These are phyloP conservation scores for Stomatorhinus walkeri DNA, from an alignment of 2,797 vertebrate species.

Conservation along the genomic window DNA sequence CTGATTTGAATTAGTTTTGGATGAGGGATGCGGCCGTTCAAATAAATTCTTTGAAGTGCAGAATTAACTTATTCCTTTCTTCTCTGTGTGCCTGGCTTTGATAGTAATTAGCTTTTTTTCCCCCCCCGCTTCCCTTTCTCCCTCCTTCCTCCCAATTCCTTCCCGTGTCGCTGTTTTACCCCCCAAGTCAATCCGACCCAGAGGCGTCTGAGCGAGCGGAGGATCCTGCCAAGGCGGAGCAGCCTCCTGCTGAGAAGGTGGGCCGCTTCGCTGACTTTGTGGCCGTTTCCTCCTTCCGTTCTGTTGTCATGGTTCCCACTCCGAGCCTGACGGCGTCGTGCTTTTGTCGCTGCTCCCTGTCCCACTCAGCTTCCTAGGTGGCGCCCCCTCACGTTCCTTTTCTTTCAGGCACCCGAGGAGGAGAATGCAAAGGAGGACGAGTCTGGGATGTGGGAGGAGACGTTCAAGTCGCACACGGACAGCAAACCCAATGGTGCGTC, in stretches of 20 bases:
- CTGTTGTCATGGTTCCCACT: not conserved
- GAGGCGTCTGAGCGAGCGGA: conserved; percentile 29
- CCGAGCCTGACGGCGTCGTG: not conserved
- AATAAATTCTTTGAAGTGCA: not conserved
- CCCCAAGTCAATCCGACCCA: conserved; percentile 29
- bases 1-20: not conserved
- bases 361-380: not conserved
- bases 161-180: not conserved
- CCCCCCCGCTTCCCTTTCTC: not conserved
- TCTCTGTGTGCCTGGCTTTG: not conserved
- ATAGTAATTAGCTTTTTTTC: not conserved
- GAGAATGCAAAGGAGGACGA: conserved; percentile 62
- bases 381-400: not conserved
- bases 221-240: conserved; percentile 14
- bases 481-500: conserved; percentile 76
- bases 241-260: conserved; percentile 34
- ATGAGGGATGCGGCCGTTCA: not conserved
- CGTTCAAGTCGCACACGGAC: conserved; percentile 83
- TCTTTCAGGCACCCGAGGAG: conserved; percentile 40
- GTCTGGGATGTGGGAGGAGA: conserved; percentile 83
- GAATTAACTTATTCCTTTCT: not conserved
- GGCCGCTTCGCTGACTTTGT: not conserved
- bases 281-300: not conserved
- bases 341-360: not conserved
- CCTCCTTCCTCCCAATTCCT: conserved; percentile 57